A percentile compares a stretch with the other conserved stretches of the same genome.
phyloP scores from a whole-genome alignment of 2,113 vertebrate species.

The Girardinichthys multiradiatus region DNA sequence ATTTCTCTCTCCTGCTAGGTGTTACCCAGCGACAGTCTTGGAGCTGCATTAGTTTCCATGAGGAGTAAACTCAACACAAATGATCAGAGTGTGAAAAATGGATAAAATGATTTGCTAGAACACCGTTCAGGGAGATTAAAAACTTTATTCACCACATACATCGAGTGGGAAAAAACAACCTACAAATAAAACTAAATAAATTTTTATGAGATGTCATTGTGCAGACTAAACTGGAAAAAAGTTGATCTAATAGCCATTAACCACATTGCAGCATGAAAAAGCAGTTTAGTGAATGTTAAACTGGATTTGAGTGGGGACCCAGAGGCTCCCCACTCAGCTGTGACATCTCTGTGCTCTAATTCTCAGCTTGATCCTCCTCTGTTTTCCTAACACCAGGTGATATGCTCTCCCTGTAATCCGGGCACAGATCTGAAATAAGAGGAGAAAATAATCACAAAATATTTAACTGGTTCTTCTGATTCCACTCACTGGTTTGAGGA shows the following conservation, averaged over 20 bases:
- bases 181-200: conserved; percentile 10
- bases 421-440: conserved; percentile 64
- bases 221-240: not conserved
- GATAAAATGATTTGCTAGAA: not conserved
- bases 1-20: not conserved
- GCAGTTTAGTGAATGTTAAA: conserved; percentile 24
- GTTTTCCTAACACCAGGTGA: conserved; percentile 10
- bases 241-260: not conserved
- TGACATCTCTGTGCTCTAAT: conserved; percentile 2
- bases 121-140: not conserved
- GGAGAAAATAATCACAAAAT: conserved; percentile 6
- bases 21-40: conserved; percentile 39
- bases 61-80: not conserved
- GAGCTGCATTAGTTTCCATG: not conserved
- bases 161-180: not conserved
- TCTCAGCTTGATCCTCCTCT: conserved; percentile 19
- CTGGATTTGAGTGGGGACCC: not conserved
- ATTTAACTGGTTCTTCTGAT: not conserved
- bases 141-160: conserved; percentile 54
- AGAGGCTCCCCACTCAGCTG: not conserved
- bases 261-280: not conserved
- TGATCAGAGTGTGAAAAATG: not conserved
- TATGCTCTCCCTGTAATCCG: conserved; percentile 46
- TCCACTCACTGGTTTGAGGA: not conserved
- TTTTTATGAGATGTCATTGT: not conserved